A percentile compares a stretch with the other conserved stretches of the same genome.
Evolutionary conservation across 2,888 invertebrate species (phyloP).

Genomic region (Serrognathus titanus): DNA sequence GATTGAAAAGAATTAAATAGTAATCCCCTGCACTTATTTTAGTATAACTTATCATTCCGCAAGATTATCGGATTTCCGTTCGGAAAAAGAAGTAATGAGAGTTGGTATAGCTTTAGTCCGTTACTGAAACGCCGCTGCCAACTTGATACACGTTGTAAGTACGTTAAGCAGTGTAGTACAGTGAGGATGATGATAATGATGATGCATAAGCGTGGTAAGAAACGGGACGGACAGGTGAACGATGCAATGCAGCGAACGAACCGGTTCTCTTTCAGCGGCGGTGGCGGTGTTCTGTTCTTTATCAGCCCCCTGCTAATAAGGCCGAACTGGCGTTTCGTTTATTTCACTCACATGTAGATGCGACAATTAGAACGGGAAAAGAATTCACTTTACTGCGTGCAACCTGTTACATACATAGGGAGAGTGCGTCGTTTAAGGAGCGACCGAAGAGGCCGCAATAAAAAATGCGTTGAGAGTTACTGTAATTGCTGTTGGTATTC

Average conservation of each 20-base stretch:
- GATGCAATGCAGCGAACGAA: not conserved
- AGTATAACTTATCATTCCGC: too few relatives aligned
- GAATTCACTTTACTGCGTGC: not conserved
- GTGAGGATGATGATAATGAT: not conserved
- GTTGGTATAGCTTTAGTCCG: too few relatives aligned
- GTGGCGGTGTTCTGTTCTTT: not conserved
- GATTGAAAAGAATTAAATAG: too few relatives aligned
- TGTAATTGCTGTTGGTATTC: too few relatives aligned
- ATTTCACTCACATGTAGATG: not conserved
- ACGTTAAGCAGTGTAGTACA: too few relatives aligned
- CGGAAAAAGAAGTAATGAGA: too few relatives aligned
- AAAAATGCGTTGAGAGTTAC: too few relatives aligned
- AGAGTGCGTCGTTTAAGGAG: not conserved
- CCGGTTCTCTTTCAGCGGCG: not conserved
- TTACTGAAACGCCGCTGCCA: not conserved
- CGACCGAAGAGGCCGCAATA: not conserved
- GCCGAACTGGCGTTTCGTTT: not conserved
- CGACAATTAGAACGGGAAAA: not conserved
- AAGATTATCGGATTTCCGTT: too few relatives aligned
- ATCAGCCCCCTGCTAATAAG: conserved; percentile 1
- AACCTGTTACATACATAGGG: not conserved
- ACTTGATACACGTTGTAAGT: not conserved
- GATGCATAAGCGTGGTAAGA: not conserved
- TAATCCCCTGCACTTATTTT: too few relatives aligned
- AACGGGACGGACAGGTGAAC: conserved; percentile 2